Evolutionary conservation across 2,113 vertebrate genomes (phyloP).

Genomic region (Halcyon malimbica): DNA sequence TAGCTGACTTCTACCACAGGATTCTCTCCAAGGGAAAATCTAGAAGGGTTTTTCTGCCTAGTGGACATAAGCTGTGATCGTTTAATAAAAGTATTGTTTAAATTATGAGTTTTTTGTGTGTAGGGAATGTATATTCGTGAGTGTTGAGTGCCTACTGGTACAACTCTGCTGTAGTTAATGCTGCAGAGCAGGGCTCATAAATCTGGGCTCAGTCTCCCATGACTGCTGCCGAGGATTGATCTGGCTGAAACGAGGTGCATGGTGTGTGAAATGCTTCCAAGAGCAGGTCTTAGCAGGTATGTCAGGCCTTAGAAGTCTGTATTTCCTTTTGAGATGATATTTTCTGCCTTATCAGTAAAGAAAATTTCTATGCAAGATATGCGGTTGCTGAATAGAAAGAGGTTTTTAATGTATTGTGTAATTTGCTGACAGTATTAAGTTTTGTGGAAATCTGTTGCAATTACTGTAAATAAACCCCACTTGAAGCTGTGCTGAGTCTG

Average conservation of each 20-base stretch:
- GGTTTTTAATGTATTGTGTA: background rate
- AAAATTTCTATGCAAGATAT: background rate
- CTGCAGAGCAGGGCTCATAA: background rate
- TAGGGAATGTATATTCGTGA: background rate
- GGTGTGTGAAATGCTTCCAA: background rate
- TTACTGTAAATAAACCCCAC: slow-evolving; percentile 53
- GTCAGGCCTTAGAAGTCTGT: background rate
- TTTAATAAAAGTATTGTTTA: background rate
- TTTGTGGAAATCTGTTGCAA: slow-evolving; percentile 4
- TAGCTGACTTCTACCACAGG: background rate
- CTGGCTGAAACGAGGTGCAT: background rate
- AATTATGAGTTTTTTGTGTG: background rate
- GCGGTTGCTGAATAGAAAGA: slow-evolving; percentile 26
- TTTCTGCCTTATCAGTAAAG: slow-evolving; percentile 17
- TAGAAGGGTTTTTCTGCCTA: background rate
- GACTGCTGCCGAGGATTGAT: background rate
- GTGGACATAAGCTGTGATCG: background rate
- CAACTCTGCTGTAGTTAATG: background rate
- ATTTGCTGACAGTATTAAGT: slow-evolving; percentile 31
- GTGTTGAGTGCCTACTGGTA: background rate
- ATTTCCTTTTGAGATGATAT: background rate
- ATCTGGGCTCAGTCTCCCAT: background rate
- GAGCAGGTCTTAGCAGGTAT: background rate
- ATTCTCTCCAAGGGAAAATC: background rate
- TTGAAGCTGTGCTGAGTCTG: slow-evolving; percentile 11